Conservation (phyloP, 2,113 vertebrate species). For the Zosterops borbonicus region DNA sequence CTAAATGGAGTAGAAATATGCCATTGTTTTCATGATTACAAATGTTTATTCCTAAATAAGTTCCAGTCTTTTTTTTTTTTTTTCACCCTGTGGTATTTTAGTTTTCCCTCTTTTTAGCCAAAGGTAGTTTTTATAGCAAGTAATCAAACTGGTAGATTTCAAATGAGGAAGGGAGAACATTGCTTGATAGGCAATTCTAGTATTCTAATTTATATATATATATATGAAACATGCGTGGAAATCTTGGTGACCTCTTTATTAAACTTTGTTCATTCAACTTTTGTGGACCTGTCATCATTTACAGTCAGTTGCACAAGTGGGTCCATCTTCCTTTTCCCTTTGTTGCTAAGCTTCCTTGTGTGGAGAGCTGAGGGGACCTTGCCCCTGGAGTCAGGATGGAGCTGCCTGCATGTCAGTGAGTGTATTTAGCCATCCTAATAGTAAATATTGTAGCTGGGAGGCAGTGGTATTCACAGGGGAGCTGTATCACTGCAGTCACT, state of each 20-base stretch:
- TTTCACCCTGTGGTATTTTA: neutral
- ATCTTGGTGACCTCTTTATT: neutral
- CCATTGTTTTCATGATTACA: neutral
- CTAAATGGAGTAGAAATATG: conserved; percentile 35
- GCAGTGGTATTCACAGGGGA: neutral
- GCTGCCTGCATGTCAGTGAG: neutral
- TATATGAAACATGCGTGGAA: neutral
- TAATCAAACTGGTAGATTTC: neutral
- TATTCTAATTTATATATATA: neutral
- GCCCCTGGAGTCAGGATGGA: neutral
- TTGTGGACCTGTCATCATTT: neutral
- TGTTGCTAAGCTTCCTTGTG: neutral
- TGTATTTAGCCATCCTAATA: neutral
- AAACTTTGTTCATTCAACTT: neutral
- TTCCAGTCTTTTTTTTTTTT: neutral
- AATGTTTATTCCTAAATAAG: conserved; percentile 4
- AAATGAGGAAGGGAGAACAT: neutral
- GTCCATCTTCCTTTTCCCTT: neutral
- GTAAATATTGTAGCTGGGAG: conserved; percentile 32
- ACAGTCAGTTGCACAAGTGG: neutral
- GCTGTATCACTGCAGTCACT: neutral
- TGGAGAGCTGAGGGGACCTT: neutral
- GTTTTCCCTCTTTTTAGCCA: neutral
- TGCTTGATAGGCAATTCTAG: neutral
- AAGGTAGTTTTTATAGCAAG: neutral